A percentile compares a stretch with the other conserved stretches of the same genome.
These are phyloP conservation scores for Nephrocerus scutellatus DNA, from an alignment of 2,888 invertebrate genomes.

Conservation along the genomic window DNA sequence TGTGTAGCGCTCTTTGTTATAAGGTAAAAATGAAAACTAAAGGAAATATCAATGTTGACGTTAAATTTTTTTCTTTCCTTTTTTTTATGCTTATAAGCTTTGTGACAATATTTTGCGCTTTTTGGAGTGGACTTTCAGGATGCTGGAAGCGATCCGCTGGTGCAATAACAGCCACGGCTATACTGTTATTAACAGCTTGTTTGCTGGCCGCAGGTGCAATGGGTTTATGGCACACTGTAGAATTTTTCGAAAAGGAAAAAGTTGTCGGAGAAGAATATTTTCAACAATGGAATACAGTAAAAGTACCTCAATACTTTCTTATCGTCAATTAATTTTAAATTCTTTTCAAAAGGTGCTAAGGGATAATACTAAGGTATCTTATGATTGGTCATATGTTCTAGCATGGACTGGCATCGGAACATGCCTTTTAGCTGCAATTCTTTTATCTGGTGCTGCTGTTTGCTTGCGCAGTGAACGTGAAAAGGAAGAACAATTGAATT, in stretches of 20 bases:
- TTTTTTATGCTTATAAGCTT: constrained; percentile 54
- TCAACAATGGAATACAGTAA: constrained; percentile 86
- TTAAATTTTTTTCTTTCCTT: constrained; percentile 1
- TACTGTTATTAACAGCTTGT: constrained; percentile 57
- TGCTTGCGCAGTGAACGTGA: constrained; percentile 90
- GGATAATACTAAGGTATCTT: constrained; percentile 76
- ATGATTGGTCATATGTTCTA: constrained; percentile 96
- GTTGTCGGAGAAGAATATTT: constrained; percentile 87
- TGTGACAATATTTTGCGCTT: constrained; percentile 83
- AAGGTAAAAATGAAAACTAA: constrained; percentile 28
- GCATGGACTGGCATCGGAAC: constrained; percentile 95
- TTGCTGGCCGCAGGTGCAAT: constrained; percentile 86
- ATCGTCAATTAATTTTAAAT: background rate
- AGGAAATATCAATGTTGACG: background rate
- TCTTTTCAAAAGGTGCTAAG: constrained; percentile 62
- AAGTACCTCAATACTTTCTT: background rate
- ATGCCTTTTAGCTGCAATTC: constrained; percentile 82
- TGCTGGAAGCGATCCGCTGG: constrained; percentile 95
- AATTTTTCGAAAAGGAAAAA: constrained; percentile 92
- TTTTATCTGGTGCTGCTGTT: constrained; percentile 89
- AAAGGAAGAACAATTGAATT: constrained; percentile 91
- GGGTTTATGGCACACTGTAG: constrained; percentile 94
- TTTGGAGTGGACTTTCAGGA: constrained; percentile 92
- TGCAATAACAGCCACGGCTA: constrained; percentile 88
- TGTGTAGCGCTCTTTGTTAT: constrained; percentile 90